Base-by-base conservation (phyloP, 1,140 invertebrate species). In the Leptestheria dahalacensis region DNA sequence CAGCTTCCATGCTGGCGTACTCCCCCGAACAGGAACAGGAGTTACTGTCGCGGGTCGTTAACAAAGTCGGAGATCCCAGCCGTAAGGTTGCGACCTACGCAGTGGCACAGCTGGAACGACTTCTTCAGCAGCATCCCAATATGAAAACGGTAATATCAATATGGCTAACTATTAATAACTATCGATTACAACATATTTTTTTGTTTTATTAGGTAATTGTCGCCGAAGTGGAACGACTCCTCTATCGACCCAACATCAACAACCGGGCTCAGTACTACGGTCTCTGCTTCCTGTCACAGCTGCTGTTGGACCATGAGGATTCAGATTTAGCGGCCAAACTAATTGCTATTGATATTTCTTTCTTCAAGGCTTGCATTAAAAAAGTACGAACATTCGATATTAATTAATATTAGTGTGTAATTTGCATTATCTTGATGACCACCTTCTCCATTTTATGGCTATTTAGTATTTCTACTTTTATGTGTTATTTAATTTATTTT, bases 1-100 rank as follows among this genome's bases (percentile, higher is more conserved):
- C 95, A 71, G 83, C 82, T 47, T 83, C 88, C 64, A 69, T 98
- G 9, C 71, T 99, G 12, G 78, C 80, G 55, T 79, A 79, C 55
- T 88, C 91, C 69, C 80, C 89, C 0, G 93, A 97, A 71, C 85
- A 91, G 71, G 93, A 97, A 72, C 80, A 85, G 77, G 79, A 84
- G 68, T 69, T 97, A 24, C 69, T 99, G 2, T 76, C 78, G 0
- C 78, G 84, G 66, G 71, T 98, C 24, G 83, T 97, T 0, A 98
- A 98, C 68, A 98, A 98, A 75, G 75, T 99, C 15, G 95, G 95
- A 47, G 94, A 99, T 75, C 92, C 94, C 1, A 78, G 79, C 1
- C 79, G 84, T 61, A 87, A 89, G 71, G 81, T 97, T 1, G 88
- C 87, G 0, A 86, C 91, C 0, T 90, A 91, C 73, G 82, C 85